Conservation (phyloP, 2,797 vertebrate species). For the Basileuterus tristriatus region DNA sequence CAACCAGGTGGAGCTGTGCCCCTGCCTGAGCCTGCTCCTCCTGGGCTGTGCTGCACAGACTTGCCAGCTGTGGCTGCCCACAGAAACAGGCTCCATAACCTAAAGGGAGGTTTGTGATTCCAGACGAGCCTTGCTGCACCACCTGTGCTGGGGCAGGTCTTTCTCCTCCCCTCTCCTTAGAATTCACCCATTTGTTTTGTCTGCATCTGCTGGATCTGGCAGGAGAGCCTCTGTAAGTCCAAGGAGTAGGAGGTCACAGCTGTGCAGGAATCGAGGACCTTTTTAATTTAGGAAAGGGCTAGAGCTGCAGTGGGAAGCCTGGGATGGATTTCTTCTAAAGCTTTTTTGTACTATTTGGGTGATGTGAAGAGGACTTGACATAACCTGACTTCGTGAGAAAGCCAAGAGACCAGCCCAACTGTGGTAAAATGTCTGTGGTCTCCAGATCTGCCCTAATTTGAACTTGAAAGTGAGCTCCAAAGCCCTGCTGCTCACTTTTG, state of each 20-base stretch:
- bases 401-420: background rate
- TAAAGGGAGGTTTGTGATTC: background rate
- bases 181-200: background rate
- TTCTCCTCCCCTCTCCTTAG: background rate
- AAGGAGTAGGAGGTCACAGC: background rate
- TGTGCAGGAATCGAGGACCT: background rate
- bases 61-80: conserved; percentile 11
- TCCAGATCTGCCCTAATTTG: background rate
- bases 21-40: background rate
- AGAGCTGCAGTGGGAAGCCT: background rate
- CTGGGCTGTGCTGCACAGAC: background rate
- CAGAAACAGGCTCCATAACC: background rate
- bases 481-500: background rate
- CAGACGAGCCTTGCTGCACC: conserved; percentile 3
- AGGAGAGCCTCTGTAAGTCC: background rate
- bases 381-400: background rate
- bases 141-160: background rate
- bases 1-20: background rate
- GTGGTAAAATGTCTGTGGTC: background rate
- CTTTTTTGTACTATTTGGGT: background rate
- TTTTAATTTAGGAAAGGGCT: background rate
- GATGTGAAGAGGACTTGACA: background rate
- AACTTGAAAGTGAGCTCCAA: background rate
- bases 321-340: background rate
- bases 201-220: background rate